Conservation (phyloP, 1,140 invertebrate species). For the Lepidurus packardi region DNA sequence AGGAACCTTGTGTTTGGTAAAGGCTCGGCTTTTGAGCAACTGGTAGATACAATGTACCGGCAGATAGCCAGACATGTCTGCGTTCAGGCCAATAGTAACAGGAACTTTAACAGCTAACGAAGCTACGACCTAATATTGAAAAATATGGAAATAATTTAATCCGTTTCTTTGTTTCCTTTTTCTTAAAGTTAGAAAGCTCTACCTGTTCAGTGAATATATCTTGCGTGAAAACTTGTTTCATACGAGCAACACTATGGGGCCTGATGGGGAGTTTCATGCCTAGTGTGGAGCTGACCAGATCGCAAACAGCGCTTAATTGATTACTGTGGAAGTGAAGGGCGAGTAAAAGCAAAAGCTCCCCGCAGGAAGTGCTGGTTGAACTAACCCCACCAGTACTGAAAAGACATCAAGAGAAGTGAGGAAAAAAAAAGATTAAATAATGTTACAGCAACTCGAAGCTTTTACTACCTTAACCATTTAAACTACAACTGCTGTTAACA, state of each 20-base stretch:
- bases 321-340: constrained; percentile 96
- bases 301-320: constrained; percentile 73
- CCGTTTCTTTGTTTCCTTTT: no score
- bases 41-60: constrained; percentile 97
- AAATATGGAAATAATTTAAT: not conserved
- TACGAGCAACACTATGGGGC: constrained; percentile 80
- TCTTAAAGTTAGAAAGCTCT: constrained; percentile 34
- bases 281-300: constrained; percentile 85
- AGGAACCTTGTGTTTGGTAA: constrained; percentile 90
- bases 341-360: constrained; percentile 92
- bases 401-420: constrained; percentile 31
- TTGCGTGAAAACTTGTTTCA: constrained; percentile 92
- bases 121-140: constrained; percentile 69
- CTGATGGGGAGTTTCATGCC: constrained; percentile 92
- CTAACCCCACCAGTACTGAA: constrained; percentile 64
- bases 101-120: constrained; percentile 92
- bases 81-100: constrained; percentile 82
- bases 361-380: constrained; percentile 62
- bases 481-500: no score
- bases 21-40: constrained; percentile 85
- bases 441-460: not conserved
- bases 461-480: no score
- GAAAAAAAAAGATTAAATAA: not conserved
- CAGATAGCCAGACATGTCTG: constrained; percentile 82
- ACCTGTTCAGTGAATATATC: constrained; percentile 96